Base-by-base conservation (phyloP, 2,113 vertebrate genomes). In the Urocolius indicus region DNA sequence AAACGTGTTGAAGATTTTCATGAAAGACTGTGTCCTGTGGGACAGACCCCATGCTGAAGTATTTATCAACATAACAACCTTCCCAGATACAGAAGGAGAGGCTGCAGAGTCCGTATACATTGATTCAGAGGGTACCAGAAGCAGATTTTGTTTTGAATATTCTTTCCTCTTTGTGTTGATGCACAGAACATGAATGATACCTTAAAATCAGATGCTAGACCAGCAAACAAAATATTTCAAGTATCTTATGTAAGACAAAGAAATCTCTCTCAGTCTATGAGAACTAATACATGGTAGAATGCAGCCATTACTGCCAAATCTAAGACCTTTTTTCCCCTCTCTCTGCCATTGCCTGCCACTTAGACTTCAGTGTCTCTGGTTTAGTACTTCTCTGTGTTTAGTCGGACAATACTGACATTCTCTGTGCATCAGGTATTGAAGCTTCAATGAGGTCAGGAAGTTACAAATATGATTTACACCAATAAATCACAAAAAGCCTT, bases 151-250 rank as follows among this genome's bases (percentile, higher is more conserved):
- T 9, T 83, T 86, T 85, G 62, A 83, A 1, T 21, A 24, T 3
- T 38, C 57, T 88, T 65, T 84, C 21, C 7, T 63, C 6, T 46
- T 46, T 71, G 9, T 51, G 17, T 26, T 6, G 2, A 58, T 26
- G 26, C 5, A 10, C 0, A 0, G 26, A 68, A 51, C 6, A 66
- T 0, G 0, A 62, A 52, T 11, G 46, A 13, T 9, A 74, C 20
- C n/a, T 27, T 62, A 71, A 77, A 58, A 91, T 84, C 36, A 75
- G 7, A 15, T 63, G 5, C 4, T 54, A 69, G 24, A 58, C 2
- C 8, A 62, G 21, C 24, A 84, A 91, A 62, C 3, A 73, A 67
- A 16, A 10, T 51, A 63, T 34, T 89, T 67, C 65, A 62, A 82
- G 19, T 2, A 8, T 63, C 8, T 43, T 71, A 8, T 16, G 11